Evolutionary conservation across 1,140 invertebrate species (phyloP), one percentile per base, ranked within the genome.

Genomic region (Drosophila teissieri): DNA sequence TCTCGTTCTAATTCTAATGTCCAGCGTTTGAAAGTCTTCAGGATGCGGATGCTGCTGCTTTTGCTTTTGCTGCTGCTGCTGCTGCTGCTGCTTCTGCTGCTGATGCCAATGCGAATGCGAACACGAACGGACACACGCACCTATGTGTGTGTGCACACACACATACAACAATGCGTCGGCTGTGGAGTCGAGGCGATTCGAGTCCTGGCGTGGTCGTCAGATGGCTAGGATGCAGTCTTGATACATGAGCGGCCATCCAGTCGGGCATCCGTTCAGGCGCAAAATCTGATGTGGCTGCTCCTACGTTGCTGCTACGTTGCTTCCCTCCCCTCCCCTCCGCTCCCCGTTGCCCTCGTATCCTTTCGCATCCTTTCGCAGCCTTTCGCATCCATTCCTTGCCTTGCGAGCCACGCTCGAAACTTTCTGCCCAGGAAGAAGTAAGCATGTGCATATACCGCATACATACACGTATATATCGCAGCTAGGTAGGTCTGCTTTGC

Each of bases 181-280:
- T 7, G 44, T 46, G 22, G 45, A 46, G 27, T 51, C 58, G 45
- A 69, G 73, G 73, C 46, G 11, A 31, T 31, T 31, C 31, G 31
- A 31, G 27, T 51, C 58, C 58, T 77, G 73, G 73, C 46, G 10
- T 54, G 54, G 44, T 55, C 57, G 57, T 55, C 79, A 82, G 79
- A 81, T 81, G 62, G 68, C 67, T 80, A 73, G 74, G 54, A 81
- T 81, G 74, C 73, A 83, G 74, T 78, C 74, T 82, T 83, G 80
- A 83, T 82, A 78, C 73, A 77, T 68, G 74, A 67, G 73, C 73
- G 61, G 31, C 64, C 64, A 67, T 63, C 57, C 69, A 73, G 58
- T 69, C 73, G 57, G 72, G 79, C 73, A 73, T 55, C 63, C 74
- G 73, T 60, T 72, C 56, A 73, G 45, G 68, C 62, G 72, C 62